Conservation (phyloP, 2,888 invertebrate genomes). For the Panopea generosa region DNA sequence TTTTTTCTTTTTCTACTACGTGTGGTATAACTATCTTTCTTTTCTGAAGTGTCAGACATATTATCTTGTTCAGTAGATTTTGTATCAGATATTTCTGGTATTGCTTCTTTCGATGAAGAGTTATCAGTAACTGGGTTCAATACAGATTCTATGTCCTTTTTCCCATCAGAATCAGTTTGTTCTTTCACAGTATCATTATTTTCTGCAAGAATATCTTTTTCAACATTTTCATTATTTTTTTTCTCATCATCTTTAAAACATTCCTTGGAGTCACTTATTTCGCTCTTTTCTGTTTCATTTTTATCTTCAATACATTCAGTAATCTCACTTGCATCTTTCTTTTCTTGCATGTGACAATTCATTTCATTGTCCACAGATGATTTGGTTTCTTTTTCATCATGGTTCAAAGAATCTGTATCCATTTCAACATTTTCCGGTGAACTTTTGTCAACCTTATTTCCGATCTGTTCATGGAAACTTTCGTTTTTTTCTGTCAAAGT, state of each 20-base stretch:
- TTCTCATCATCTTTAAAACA: neutral
- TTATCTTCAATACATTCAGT: conserved; percentile 88
- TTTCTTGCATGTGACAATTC: neutral
- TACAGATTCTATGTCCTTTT: too few relatives aligned
- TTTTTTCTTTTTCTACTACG: conserved; percentile 80
- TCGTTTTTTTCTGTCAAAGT: neutral
- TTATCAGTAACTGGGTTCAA: too few relatives aligned
- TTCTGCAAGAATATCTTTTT: neutral
- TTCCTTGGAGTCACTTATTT: conserved; percentile 88
- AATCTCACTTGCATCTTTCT: neutral
- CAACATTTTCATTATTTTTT: neutral
- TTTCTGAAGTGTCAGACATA: too few relatives aligned
- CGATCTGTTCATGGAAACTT: too few relatives aligned
- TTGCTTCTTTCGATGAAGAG: too few relatives aligned
- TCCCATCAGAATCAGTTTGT: neutral
- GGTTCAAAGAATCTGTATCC: neutral
- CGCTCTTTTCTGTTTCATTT: conserved; percentile 90
- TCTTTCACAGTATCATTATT: neutral
- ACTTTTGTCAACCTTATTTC: too few relatives aligned
- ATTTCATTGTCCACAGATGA: conserved; percentile 1
- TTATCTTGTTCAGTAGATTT: too few relatives aligned
- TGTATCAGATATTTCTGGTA: too few relatives aligned
- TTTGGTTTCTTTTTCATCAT: conserved; percentile 1
- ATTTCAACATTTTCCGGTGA: too few relatives aligned
- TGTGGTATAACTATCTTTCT: too few relatives aligned